These are phyloP conservation scores for Chymomyza amoena DNA, from an alignment of 2,888 invertebrate genomes.

Conservation along the genomic window DNA sequence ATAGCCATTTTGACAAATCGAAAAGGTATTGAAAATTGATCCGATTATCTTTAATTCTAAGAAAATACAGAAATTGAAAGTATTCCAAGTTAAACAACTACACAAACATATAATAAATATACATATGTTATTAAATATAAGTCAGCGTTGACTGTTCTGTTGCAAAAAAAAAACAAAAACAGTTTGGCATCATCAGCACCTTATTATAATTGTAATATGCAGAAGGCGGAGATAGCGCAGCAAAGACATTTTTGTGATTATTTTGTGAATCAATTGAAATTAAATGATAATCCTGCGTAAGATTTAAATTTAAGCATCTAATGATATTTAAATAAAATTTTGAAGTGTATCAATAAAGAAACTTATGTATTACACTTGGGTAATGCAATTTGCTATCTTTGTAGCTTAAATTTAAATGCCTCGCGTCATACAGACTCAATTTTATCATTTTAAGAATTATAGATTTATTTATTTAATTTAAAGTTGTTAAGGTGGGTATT, in stretches of 20 bases:
- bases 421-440: no score
- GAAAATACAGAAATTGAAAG: neutral
- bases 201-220: neutral
- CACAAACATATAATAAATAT: neutral
- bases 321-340: slow-evolving; percentile 60
- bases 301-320: slow-evolving; percentile 47
- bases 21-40: neutral
- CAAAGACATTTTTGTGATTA: slow-evolving; percentile 65
- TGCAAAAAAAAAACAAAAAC: neutral
- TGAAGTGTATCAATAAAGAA: slow-evolving; percentile 2
- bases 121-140: neutral
- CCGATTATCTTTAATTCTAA: neutral
- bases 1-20: neutral
- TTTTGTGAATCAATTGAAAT: slow-evolving; percentile 66
- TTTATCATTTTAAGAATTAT: no score
- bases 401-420: no score
- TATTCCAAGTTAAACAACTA: neutral
- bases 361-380: neutral
- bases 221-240: neutral
- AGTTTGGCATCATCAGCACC: neutral
- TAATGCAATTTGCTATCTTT: no score
- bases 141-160: neutral
- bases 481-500: no score
- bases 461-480: no score
- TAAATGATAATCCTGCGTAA: slow-evolving; percentile 61